Evolutionary conservation across 2,797 vertebrate genomes (phyloP).

Genomic region (Jordanella pulchra): DNA sequence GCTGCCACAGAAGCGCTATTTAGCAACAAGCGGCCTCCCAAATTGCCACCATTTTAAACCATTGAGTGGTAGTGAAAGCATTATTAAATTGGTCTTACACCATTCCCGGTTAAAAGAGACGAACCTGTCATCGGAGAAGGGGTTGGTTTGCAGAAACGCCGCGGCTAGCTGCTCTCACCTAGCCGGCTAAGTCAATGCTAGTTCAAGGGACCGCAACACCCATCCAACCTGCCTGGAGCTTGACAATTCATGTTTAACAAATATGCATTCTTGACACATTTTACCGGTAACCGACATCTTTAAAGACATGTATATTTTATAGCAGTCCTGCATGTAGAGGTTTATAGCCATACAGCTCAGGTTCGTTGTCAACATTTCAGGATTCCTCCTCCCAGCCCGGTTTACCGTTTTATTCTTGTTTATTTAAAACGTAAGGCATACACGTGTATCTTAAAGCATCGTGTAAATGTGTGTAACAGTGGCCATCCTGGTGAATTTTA

Average conservation of each 20-base stretch:
- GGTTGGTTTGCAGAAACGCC: slow-evolving; percentile 43
- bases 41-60: neutral
- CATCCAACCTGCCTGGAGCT: slow-evolving; percentile 10
- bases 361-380: slow-evolving; percentile 23
- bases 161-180: slow-evolving; percentile 46
- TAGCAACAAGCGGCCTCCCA: neutral
- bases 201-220: slow-evolving; percentile 15
- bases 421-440: neutral
- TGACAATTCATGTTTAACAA: neutral
- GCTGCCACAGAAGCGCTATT: slow-evolving; percentile 22
- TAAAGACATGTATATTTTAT: neutral
- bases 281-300: neutral
- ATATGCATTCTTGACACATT: slow-evolving; percentile 4
- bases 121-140: slow-evolving; percentile 30
- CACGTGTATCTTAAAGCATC: neutral
- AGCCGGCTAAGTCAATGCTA: slow-evolving; percentile 60
- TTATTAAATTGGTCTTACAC: slow-evolving; percentile 1
- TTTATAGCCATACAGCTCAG: slow-evolving; percentile 1
- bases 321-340: neutral
- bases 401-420: neutral
- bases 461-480: neutral
- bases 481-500: neutral
- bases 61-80: slow-evolving; percentile 1
- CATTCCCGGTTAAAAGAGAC: slow-evolving; percentile 48
- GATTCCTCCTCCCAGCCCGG: neutral